Conservation (phyloP, 2,113 vertebrate species). For the Eurypyga helias region DNA sequence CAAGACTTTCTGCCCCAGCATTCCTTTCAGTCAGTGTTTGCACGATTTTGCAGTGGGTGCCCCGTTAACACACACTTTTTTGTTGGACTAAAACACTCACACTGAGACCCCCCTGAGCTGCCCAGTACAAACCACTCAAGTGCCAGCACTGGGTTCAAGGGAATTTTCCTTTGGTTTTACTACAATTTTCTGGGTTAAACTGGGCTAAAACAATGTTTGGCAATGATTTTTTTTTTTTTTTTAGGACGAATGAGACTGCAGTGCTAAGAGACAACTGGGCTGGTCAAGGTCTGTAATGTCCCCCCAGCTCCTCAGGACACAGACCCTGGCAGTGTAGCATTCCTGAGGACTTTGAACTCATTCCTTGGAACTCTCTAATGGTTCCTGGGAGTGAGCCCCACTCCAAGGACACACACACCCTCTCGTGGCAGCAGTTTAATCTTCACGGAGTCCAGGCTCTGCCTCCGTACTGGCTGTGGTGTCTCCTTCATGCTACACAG, state of each 20-base stretch:
- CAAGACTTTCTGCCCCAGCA: background rate
- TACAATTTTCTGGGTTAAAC: background rate
- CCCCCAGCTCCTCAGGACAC: background rate
- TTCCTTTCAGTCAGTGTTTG: background rate
- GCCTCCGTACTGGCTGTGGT: background rate
- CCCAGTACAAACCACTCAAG: background rate
- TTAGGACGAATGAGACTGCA: background rate
- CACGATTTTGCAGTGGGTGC: background rate
- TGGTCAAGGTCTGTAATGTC: background rate
- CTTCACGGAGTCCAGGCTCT: background rate
- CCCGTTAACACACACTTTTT: accelerated
- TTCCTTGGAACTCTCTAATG: accelerated
- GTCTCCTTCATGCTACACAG: background rate
- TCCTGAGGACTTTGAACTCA: background rate
- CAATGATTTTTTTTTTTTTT: too few relatives aligned
- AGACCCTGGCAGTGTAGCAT: accelerated
- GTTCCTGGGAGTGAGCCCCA: background rate
- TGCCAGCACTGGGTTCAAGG: background rate
- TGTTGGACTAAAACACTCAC: background rate
- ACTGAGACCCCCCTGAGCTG: background rate
- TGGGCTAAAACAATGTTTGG: background rate
- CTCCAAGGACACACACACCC: background rate
- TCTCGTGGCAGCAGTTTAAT: background rate
- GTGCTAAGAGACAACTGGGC: background rate
- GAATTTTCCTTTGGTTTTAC: background rate